phyloP scores from a whole-genome alignment of 1,140 invertebrate species.

The Rhizoglyphus robini region DNA sequence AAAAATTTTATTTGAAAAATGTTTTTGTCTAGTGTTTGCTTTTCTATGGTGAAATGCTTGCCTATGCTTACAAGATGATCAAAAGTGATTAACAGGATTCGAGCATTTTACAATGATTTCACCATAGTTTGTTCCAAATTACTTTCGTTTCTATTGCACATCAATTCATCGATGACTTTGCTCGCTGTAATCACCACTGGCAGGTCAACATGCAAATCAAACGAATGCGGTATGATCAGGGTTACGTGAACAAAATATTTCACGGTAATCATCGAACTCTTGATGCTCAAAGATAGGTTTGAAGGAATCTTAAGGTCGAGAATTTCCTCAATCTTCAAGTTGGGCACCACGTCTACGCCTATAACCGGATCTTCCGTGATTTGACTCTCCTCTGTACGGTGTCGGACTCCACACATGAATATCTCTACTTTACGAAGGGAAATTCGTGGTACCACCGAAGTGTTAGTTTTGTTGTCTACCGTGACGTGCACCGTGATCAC shows the following conservation, averaged over 20 bases:
- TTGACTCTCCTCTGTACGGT: background rate
- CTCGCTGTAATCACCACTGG: slow-evolving; percentile 1
- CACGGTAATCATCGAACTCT: slow-evolving; percentile 8
- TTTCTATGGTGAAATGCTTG: no score
- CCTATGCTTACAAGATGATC: no score
- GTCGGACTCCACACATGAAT: slow-evolving; percentile 3
- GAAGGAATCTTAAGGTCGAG: background rate
- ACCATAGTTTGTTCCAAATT: no score
- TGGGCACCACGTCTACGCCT: background rate
- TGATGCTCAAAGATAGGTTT: background rate
- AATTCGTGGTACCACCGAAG: background rate
- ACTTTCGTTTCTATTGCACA: no score
- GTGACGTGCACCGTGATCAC: background rate
- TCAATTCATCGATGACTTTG: no score
- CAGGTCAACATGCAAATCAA: slow-evolving; percentile 15
- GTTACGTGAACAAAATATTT: slow-evolving; percentile 17
- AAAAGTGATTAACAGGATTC: no score
- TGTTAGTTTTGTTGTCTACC: background rate
- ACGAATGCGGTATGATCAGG: slow-evolving; percentile 2
- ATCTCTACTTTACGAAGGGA: background rate
- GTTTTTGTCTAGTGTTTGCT: no score
- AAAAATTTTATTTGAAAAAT: no score
- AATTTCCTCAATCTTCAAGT: background rate
- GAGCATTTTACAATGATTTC: no score
- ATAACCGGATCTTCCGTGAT: background rate